Evolutionary conservation across 2,888 invertebrate genomes (phyloP).

Genomic region (Entomobrya multifasciata): DNA sequence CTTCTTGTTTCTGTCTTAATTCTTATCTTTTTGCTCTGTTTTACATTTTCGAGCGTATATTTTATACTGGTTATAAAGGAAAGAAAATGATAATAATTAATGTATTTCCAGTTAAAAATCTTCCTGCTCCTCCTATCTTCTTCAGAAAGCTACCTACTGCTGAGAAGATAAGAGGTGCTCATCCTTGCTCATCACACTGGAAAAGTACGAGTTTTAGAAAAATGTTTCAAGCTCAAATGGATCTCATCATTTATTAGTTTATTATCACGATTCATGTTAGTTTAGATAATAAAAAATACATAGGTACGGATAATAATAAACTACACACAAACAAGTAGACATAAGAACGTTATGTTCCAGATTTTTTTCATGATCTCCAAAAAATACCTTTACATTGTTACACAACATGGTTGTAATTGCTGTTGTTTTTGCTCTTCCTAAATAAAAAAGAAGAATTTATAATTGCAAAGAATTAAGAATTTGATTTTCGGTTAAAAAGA

Average conservation of each 20-base stretch:
- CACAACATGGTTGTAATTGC: conserved; percentile 21
- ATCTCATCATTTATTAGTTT: conserved; percentile 6
- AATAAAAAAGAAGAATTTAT: too few relatives aligned
- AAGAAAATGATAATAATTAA: background rate
- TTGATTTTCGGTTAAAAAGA: conserved; percentile 10
- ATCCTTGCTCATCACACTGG: conserved; percentile 16
- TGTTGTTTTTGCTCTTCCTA: background rate
- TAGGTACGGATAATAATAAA: too few relatives aligned
- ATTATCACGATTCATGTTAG: background rate
- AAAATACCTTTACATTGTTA: conserved; percentile 22
- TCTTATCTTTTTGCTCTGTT: conserved; percentile 24
- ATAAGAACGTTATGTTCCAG: background rate
- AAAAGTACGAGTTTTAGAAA: conserved; percentile 34
- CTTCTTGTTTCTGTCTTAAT: background rate
- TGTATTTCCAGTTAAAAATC: conserved; percentile 57
- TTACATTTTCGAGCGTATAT: background rate
- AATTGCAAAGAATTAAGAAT: background rate
- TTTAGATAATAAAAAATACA: too few relatives aligned
- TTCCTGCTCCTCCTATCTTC: conserved; percentile 65
- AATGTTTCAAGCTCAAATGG: conserved; percentile 25
- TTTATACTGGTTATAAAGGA: background rate
- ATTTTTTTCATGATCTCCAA: background rate
- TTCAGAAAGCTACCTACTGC: background rate
- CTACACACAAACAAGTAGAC: too few relatives aligned
- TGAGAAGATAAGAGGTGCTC: background rate